Evolutionary conservation across 1,140 invertebrate species (phyloP), one percentile per base, ranked within the genome.

Genomic region (Drosophila repleta): DNA sequence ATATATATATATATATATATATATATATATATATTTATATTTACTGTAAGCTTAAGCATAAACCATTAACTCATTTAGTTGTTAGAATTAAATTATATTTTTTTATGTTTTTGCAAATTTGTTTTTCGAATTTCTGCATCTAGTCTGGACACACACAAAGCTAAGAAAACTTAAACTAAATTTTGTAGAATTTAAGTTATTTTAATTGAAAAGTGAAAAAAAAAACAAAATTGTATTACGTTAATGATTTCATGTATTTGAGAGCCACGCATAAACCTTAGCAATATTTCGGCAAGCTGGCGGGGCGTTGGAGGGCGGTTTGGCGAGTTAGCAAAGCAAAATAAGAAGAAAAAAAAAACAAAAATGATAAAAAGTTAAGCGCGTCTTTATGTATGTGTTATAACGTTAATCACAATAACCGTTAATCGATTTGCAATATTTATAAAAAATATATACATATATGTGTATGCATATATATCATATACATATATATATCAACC

Each of bases 351-450:
- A 35, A 29, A 0, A 6, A 6, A 26, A 26, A 26, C 6, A 26
- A 26, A 5, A 8, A 53, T 62, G 37, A 39, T 13, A 21, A 39
- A 63, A 58, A 48, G 51, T 64, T 51, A 49, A 24, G 58, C 43
- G 65, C 65, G 57, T 62, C 35, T 63, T 43, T 74, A 45, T 74
- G 55, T 69, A 72, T 78, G 72, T 69, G 68, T 73, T 72, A 57
- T 41, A 82, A 29, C 46, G 75, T 79, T 79, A 82, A 48, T 74
- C 63, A 76, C 64, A 73, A 65, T 77, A 79, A 77, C 55, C 61
- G 74, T 79, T 79, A 84, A 76, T 71, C 76, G 43, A 68, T 76
- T 77, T 76, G 80, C 76, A 85, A 85, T 84, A 85, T 85, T 63
- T 79, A 84, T 79, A 73, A 76, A 74, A 7, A 79, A 29, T 10